These are phyloP conservation scores for Oasisia sp. DNA, from an alignment of 2,888 invertebrate species.

Conservation along the genomic window DNA sequence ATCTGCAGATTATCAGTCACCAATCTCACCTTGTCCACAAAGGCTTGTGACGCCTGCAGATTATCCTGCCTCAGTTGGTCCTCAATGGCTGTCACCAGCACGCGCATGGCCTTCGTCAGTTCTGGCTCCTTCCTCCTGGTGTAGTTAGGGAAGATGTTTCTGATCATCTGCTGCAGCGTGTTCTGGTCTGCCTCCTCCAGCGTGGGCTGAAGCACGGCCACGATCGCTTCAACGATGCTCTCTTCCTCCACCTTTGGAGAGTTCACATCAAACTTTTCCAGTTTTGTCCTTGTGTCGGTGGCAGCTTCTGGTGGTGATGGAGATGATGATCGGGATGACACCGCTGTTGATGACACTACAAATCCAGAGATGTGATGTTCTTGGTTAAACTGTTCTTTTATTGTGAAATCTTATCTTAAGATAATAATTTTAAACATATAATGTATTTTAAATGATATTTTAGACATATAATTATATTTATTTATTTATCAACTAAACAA, in stretches of 20 bases:
- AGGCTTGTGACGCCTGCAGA: slow-evolving; percentile 45
- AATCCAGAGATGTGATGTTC: background rate
- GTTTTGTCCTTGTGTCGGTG: slow-evolving; percentile 8
- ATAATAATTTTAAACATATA: too few species aligned
- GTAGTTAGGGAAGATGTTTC: slow-evolving; percentile 58
- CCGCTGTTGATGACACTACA: background rate
- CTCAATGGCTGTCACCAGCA: slow-evolving; percentile 52
- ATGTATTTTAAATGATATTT: too few species aligned
- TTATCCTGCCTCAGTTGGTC: slow-evolving; percentile 58
- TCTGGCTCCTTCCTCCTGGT: slow-evolving; percentile 38
- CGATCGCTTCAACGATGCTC: slow-evolving; percentile 52
- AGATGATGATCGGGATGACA: background rate
- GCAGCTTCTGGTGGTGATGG: background rate
- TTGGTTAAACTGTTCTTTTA: too few species aligned
- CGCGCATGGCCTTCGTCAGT: slow-evolving; percentile 42
- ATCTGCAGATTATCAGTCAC: too few species aligned
- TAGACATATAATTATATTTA: too few species aligned
- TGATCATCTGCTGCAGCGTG: slow-evolving; percentile 44
- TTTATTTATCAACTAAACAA: too few species aligned
- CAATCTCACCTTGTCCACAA: too few species aligned
- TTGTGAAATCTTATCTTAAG: too few species aligned
- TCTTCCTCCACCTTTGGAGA: slow-evolving; percentile 49
- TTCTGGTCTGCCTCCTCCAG: slow-evolving; percentile 49
- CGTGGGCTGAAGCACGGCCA: slow-evolving; percentile 46
- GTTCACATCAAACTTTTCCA: background rate